Percentiles rank a stretch among this genome's conserved stretches.
phyloP scores from a whole-genome alignment of 1,140 invertebrate genomes.

The Aradophagus sp. region DNA sequence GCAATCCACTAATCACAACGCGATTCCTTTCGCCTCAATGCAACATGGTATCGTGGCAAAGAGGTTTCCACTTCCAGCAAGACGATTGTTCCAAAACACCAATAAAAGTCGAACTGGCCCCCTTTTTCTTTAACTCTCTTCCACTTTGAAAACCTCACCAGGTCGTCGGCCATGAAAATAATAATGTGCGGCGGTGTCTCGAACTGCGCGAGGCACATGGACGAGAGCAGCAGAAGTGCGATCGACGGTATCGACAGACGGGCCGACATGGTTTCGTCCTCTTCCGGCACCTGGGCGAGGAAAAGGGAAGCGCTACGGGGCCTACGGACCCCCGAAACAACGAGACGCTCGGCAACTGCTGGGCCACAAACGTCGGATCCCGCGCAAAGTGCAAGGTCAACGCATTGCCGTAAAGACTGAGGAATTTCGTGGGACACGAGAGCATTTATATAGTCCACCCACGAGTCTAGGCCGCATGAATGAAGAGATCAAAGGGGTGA shows the following conservation, averaged over 20 bases:
- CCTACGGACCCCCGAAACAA: no score
- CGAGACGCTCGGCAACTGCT: no score
- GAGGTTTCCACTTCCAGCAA: no score
- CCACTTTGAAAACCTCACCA: slow-evolving; percentile 70
- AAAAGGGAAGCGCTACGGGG: no score
- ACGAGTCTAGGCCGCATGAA: slow-evolving; percentile 62
- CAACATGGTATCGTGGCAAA: no score
- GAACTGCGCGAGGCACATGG: slow-evolving; percentile 57
- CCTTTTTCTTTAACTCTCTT: no score
- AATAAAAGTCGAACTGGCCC: no score
- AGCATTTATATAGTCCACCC: slow-evolving; percentile 71
- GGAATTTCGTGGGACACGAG: slow-evolving; percentile 51
- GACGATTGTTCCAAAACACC: no score
- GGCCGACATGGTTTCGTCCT: no score
- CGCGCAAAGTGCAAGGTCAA: slow-evolving; percentile 51
- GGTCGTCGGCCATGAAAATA: slow-evolving; percentile 79
- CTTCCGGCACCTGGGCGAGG: no score
- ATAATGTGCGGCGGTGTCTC: slow-evolving; percentile 75
- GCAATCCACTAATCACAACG: no score
- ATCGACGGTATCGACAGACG: slow-evolving; percentile 33
- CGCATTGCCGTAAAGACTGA: slow-evolving; percentile 57
- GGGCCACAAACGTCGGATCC: slow-evolving; percentile 19
- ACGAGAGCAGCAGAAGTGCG: slow-evolving; percentile 13
- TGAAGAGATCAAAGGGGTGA: slow-evolving; percentile 57
- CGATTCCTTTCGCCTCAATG: no score